These are phyloP conservation scores for Pangasius krempfi DNA, from an alignment of 2,797 vertebrate genomes.

Conservation along the genomic window DNA sequence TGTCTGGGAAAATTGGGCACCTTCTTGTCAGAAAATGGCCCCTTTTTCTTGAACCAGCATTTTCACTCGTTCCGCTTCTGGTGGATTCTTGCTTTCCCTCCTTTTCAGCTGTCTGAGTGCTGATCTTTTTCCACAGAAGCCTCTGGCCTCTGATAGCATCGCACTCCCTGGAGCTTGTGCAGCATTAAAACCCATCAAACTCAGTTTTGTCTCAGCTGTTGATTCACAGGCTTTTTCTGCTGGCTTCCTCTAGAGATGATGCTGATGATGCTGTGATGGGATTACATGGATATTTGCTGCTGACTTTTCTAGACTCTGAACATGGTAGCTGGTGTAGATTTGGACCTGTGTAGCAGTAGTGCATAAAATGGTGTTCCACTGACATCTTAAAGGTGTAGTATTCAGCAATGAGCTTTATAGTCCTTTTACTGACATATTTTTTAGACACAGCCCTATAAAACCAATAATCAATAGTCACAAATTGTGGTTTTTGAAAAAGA, in stretches of 20 bases:
- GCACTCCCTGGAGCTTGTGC: slow-evolving; percentile 37
- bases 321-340: slow-evolving; percentile 11
- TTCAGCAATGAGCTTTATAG: neutral
- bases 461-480: neutral
- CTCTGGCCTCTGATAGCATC: slow-evolving; percentile 40
- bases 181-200: slow-evolving; percentile 42
- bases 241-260: slow-evolving; percentile 25
- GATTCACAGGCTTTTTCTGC: slow-evolving; percentile 27
- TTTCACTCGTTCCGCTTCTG: slow-evolving; percentile 27
- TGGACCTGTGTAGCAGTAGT: neutral
- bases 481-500: neutral
- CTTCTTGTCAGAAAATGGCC: slow-evolving; percentile 22
- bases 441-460: neutral
- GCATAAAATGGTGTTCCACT: neutral
- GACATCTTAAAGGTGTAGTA: neutral
- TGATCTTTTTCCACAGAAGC: slow-evolving; percentile 41
- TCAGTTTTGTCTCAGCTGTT: slow-evolving; percentile 42
- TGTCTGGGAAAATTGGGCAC: slow-evolving; percentile 50
- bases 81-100: slow-evolving; percentile 5
- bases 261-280: slow-evolving; percentile 40
- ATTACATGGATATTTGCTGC: slow-evolving; percentile 30
- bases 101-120: slow-evolving; percentile 42
- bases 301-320: slow-evolving; percentile 18
- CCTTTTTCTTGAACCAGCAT: slow-evolving; percentile 10
- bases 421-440: neutral